Conservation (phyloP, 2,888 invertebrate genomes). For the Drosophila percnosoma region DNA sequence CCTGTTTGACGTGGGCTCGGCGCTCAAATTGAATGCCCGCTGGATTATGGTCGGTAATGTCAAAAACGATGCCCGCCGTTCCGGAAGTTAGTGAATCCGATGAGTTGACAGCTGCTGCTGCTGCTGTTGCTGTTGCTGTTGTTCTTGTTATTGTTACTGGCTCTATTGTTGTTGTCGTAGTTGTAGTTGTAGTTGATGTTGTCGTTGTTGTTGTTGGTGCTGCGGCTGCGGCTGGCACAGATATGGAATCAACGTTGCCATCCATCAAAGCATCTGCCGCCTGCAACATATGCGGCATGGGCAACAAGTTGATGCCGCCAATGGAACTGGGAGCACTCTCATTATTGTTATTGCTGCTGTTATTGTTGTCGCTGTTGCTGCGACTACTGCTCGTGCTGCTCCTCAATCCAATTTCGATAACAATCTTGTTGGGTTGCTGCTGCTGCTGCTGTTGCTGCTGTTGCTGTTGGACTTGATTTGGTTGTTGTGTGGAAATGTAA, state of each 20-base stretch:
- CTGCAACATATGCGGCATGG: slow-evolving; percentile 63
- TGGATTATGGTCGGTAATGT: slow-evolving; percentile 82
- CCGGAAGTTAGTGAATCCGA: background rate
- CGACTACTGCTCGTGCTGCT: slow-evolving; percentile 15
- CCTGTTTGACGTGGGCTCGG: slow-evolving; percentile 84
- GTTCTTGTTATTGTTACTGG: slow-evolving; percentile 1
- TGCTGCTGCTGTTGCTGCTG: slow-evolving; percentile 14
- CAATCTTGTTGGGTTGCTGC: slow-evolving; percentile 79
- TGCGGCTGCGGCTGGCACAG: slow-evolving; percentile 76
- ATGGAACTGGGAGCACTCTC: slow-evolving; percentile 12
- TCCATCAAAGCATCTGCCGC: slow-evolving; percentile 79
- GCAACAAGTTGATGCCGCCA: slow-evolving; percentile 30
- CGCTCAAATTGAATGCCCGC: slow-evolving; percentile 83
- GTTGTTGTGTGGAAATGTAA: slow-evolving; percentile 35
- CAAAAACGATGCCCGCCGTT: slow-evolving; percentile 37
- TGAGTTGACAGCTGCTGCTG: slow-evolving; percentile 7
- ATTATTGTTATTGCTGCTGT: slow-evolving; percentile 14
- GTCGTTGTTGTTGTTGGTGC: slow-evolving; percentile 4
- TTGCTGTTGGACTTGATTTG: slow-evolving; percentile 10
- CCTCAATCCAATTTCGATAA: slow-evolving; percentile 82
- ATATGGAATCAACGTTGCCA: slow-evolving; percentile 83
- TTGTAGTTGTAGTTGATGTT: background rate
- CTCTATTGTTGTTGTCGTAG: background rate
- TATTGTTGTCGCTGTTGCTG: slow-evolving; percentile 10
- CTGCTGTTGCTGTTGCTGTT: slow-evolving; percentile 11